A percentile compares a stretch with the other conserved stretches of the same genome.
These are phyloP conservation scores for Telmatherina bonti DNA, from an alignment of 2,797 vertebrate species.

Conservation along the genomic window DNA sequence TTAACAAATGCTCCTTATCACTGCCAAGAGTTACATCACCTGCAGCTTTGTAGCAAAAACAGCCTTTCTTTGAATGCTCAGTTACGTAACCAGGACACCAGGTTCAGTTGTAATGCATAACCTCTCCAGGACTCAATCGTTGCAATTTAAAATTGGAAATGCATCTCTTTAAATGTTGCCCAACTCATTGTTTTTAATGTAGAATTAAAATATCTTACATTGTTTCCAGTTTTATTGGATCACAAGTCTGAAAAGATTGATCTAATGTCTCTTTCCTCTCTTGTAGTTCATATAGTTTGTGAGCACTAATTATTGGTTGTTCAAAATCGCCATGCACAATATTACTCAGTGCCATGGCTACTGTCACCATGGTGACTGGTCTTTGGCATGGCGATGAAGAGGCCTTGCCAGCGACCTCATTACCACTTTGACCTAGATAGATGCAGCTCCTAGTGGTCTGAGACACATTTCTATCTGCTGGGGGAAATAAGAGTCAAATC, in stretches of 20 bases:
- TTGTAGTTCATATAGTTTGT: conserved; percentile 25
- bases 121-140: neutral
- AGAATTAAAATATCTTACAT: neutral
- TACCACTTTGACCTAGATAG: conserved; percentile 69
- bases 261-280: neutral
- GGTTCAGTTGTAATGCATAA: conserved; percentile 13
- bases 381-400: conserved; percentile 53
- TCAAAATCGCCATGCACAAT: conserved; percentile 55
- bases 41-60: conserved; percentile 16
- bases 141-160: neutral
- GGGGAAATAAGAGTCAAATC: neutral
- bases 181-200: no score
- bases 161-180: neutral
- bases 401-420: conserved; percentile 53
- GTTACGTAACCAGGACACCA: conserved; percentile 28
- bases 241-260: conserved; percentile 1
- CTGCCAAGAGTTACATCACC: conserved; percentile 5
- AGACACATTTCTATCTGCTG: conserved; percentile 18
- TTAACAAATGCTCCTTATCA: conserved; percentile 9
- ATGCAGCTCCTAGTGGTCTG: conserved; percentile 2
- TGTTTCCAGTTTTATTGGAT: neutral
- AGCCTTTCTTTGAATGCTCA: conserved; percentile 10
- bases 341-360: conserved; percentile 52
- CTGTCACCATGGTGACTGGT: conserved; percentile 63
- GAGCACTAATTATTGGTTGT: conserved; percentile 31